Evolutionary conservation across 2,888 invertebrate species (phyloP).

Genomic region (Blastobasis adustella): DNA sequence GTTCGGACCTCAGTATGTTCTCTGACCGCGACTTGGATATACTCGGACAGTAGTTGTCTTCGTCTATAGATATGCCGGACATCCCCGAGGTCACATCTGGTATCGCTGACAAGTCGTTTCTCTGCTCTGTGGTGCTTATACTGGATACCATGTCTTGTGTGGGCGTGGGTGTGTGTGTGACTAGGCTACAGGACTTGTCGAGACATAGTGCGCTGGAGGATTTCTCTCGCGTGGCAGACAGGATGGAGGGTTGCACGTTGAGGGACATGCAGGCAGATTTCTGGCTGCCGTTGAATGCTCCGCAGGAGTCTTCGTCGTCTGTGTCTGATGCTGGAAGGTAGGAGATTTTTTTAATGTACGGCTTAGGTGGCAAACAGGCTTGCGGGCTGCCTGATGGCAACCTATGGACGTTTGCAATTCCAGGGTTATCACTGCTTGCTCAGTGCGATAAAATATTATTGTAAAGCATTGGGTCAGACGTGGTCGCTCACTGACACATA

Average conservation of each 20-base stretch:
- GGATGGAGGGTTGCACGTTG: slow-evolving; percentile 58
- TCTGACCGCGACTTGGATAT: slow-evolving; percentile 68
- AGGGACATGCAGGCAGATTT: slow-evolving; percentile 65
- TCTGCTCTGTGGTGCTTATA: slow-evolving; percentile 65
- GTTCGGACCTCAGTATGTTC: slow-evolving; percentile 63
- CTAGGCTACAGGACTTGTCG: slow-evolving; percentile 62
- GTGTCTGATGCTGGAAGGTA: slow-evolving; percentile 52
- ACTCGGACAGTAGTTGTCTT: slow-evolving; percentile 63
- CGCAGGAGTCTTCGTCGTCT: slow-evolving; percentile 68
- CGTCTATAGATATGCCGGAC: slow-evolving; percentile 69
- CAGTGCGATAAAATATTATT: too few relatives aligned
- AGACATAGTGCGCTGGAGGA: slow-evolving; percentile 66
- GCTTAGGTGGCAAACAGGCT: too few relatives aligned
- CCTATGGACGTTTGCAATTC: too few relatives aligned
- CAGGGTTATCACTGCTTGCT: too few relatives aligned
- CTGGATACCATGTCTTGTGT: slow-evolving; percentile 73
- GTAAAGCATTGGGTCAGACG: too few relatives aligned
- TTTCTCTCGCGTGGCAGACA: slow-evolving; percentile 58
- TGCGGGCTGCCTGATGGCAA: too few relatives aligned
- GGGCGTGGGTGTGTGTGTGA: slow-evolving; percentile 68
- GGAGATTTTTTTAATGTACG: too few relatives aligned
- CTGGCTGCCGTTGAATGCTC: slow-evolving; percentile 64
- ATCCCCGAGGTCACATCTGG: slow-evolving; percentile 67
- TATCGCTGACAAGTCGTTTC: slow-evolving; percentile 59
- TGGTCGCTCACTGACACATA: too few relatives aligned